Evolutionary conservation across 2,113 vertebrate species (phyloP), one percentile per base, ranked within the genome.

Genomic region (Pterocles burchelli): DNA sequence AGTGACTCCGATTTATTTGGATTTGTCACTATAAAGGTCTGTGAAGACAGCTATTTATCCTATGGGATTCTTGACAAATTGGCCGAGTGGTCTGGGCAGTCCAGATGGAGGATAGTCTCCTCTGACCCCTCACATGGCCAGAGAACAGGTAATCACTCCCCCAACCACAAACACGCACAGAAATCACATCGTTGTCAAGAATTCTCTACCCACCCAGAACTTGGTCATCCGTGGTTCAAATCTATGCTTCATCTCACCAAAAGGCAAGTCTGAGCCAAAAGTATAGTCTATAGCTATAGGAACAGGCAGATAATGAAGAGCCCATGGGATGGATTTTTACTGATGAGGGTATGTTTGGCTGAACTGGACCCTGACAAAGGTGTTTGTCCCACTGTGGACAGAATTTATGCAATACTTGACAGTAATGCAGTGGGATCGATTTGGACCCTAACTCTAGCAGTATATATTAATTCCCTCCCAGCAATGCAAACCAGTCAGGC

Each of bases 1-100:
- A 97, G 97, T 96, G 98, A 97, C 97, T 96, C 93, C 96, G 95
- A 97, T 98, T 98, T 98, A 98, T 98, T 98, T 98, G 97, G 92
- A 95, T 97, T 97, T 96, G 96, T 97, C 96, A 95, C 96, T 96
- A 94, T 97, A 97, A 97, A 98, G 97, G 96, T 96, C 95, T 97
- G 73, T 94, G 93, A 72, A 97, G 98, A 97, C 96, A 97, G 94
- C 95, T 98, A 97, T 98, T 98, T 97, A 98, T 97, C 96, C 94
- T 76, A 90, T 71, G 95, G 73, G 68, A 96, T 96, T 95, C 95
- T 96, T 98, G 97, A 98, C 97, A 98, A 97, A 98, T 98, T 95
- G 96, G 76, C 88, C 46, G 3, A 91, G 76, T 81, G 79, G 66
- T 88, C 84, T 75, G 95, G 76, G 89, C 89, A 91, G 88, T 71